These are phyloP conservation scores for Siniperca scherzeri DNA, from an alignment of 2,797 vertebrate genomes.

Conservation along the genomic window DNA sequence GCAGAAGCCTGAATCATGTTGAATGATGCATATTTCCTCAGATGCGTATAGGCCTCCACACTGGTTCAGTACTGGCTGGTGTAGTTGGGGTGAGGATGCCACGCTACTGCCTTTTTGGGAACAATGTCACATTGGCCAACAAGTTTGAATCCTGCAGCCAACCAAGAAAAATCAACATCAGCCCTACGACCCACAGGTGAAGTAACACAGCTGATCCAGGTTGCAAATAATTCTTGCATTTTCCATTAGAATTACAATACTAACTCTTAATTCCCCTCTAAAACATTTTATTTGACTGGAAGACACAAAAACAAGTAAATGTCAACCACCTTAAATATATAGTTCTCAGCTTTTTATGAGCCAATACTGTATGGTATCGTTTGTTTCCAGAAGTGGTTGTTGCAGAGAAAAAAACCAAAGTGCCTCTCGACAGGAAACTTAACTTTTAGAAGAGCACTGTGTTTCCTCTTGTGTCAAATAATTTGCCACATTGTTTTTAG, in stretches of 20 bases:
- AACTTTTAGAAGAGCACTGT: constrained; percentile 59
- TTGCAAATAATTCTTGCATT: neutral
- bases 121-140: constrained; percentile 98
- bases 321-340: constrained; percentile 16
- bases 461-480: constrained; percentile 76
- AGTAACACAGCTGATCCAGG: neutral
- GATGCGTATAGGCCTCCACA: constrained; percentile 98
- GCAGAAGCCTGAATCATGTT: neutral
- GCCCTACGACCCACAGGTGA: constrained; percentile 97
- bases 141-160: constrained; percentile 98
- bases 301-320: constrained; percentile 3
- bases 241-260: neutral
- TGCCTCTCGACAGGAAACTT: constrained; percentile 60
- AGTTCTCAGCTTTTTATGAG: constrained; percentile 16
- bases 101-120: constrained; percentile 99
- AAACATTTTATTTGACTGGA: neutral
- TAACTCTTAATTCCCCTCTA: neutral
- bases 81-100: constrained; percentile 99
- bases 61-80: constrained; percentile 96
- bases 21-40: constrained; percentile 70
- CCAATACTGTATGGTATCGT: neutral
- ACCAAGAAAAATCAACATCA: constrained; percentile 95
- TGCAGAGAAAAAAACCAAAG: constrained; percentile 12
- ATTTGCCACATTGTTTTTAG: constrained; percentile 68
- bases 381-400: constrained; percentile 32